Evolutionary conservation across 2,888 invertebrate species (phyloP), one percentile per base, ranked within the genome.

Genomic region (Eupithecia subfuscata): DNA sequence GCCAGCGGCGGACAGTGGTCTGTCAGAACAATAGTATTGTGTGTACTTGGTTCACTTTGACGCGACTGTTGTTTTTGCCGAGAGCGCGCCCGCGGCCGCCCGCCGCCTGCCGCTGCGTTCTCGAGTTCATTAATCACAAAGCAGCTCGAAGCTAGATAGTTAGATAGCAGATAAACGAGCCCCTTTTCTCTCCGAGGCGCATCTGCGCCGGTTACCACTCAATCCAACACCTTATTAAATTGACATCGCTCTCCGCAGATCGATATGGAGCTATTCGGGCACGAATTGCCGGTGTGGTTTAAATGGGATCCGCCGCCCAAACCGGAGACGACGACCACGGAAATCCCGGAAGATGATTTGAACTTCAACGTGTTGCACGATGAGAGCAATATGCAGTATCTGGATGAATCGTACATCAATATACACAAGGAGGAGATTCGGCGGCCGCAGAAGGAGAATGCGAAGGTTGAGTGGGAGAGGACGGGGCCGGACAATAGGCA

Each of bases 101-200:
- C 40, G 78, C 79, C 82, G 84, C 84, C 84, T 77, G 79, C 81
- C 79, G 81, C 88, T 88, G 87, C 88, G 89, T 90, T 84, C 87
- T 85, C 89, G 85, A 88, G 88, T 90, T 89, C 92, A 93, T 94
- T 94, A 92, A 93, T 94, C 93, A 93, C 90, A 88, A 89, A 90
- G 89, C 89, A 89, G 86, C 88, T 87, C 88, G 81, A 84, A 85
- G 86, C 88, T 88, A 88, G 89, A 89, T 89, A 85, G 86, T 88
- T 87, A 87, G 89, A 89, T 89, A 71, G 37, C 76, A 90, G 89
- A 89, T 87, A 84, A 88, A 85, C 84, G 79, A 84, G 84, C 84
- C 83, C 84, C 86, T 85, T 88, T 89, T 89, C 85, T 84, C 83
- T 78, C 80, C 14, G 80, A 79, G 83, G 84, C 84, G 72, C 76